Conservation (phyloP, 2,797 vertebrate genomes). For the Rhinichthys osculus region DNA sequence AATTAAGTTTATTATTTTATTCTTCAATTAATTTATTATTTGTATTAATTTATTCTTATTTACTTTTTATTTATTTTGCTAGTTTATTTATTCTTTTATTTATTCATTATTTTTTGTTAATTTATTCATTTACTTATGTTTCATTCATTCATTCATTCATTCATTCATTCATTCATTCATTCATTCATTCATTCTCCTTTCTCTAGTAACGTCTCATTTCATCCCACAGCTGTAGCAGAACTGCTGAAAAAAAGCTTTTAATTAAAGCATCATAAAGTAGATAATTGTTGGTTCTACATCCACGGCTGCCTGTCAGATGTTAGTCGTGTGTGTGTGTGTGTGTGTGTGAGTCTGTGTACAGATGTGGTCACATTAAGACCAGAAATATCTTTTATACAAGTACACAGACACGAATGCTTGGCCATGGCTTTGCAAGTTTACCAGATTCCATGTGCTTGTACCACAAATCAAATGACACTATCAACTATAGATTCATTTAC, state of each 20-base stretch:
- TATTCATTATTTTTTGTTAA: not conserved
- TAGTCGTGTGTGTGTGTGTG: slow-evolving; percentile 28
- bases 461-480: slow-evolving; percentile 56
- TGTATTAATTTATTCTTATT: not conserved
- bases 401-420: not conserved
- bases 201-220: not conserved
- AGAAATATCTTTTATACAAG: slow-evolving; percentile 18
- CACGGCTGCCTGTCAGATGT: slow-evolving; percentile 59
- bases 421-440: not conserved
- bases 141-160: not conserved
- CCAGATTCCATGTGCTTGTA: slow-evolving; percentile 2
- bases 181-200: not conserved
- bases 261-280: slow-evolving; percentile 16
- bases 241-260: not conserved
- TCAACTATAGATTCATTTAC: slow-evolving; percentile 46
- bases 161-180: not conserved
- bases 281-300: slow-evolving; percentile 19
- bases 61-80: too few relatives aligned
- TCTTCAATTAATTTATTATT: not conserved
- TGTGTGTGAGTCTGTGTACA: not conserved
- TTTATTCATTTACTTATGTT: not conserved
- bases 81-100: too few relatives aligned
- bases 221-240: not conserved
- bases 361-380: slow-evolving; percentile 50
- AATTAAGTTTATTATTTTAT: not conserved